These are phyloP conservation scores for Anhinga rufa DNA, from an alignment of 2,113 vertebrate species.

Conservation along the genomic window DNA sequence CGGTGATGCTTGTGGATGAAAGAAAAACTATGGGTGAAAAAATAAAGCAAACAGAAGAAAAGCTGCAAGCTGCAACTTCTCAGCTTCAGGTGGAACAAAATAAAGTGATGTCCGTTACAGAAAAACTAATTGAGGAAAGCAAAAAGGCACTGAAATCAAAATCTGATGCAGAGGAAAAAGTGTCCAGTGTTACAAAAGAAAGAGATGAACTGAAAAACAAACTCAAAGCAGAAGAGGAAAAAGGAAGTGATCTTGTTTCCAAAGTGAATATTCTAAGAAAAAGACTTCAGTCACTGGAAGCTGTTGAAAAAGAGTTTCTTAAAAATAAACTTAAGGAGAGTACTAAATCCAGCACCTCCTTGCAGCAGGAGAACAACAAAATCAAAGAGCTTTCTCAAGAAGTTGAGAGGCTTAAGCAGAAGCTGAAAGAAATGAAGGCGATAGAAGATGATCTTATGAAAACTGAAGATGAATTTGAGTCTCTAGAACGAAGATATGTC, in stretches of 20 bases:
- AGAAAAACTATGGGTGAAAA: slow-evolving; percentile 91
- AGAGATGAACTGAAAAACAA: slow-evolving; percentile 89
- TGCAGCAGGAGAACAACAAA: slow-evolving; percentile 95
- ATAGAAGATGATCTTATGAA: slow-evolving; percentile 91
- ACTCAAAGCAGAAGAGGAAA: slow-evolving; percentile 87
- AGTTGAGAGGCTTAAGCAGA: slow-evolving; percentile 87
- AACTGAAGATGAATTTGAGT: slow-evolving; percentile 88
- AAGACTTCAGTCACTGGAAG: slow-evolving; percentile 89
- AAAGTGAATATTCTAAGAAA: slow-evolving; percentile 90
- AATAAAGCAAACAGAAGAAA: slow-evolving; percentile 92
- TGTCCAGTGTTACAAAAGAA: slow-evolving; percentile 84
- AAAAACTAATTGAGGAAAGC: slow-evolving; percentile 95
- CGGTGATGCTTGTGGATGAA: slow-evolving; percentile 94
- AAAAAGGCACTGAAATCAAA: slow-evolving; percentile 91
- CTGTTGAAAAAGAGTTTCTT: slow-evolving; percentile 84
- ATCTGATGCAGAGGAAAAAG: slow-evolving; percentile 91
- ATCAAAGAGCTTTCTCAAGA: slow-evolving; percentile 94
- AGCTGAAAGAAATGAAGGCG: slow-evolving; percentile 91
- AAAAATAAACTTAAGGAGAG: slow-evolving; percentile 88
- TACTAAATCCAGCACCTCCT: slow-evolving; percentile 74
- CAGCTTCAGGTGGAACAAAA: slow-evolving; percentile 92
- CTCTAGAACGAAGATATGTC: slow-evolving; percentile 84
- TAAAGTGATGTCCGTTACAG: slow-evolving; percentile 89
- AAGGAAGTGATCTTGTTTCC: slow-evolving; percentile 85
- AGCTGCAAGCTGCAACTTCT: slow-evolving; percentile 83